These are phyloP conservation scores for Urocitellus parryii DNA, from an alignment of 2,113 vertebrate genomes.

Conservation along the genomic window DNA sequence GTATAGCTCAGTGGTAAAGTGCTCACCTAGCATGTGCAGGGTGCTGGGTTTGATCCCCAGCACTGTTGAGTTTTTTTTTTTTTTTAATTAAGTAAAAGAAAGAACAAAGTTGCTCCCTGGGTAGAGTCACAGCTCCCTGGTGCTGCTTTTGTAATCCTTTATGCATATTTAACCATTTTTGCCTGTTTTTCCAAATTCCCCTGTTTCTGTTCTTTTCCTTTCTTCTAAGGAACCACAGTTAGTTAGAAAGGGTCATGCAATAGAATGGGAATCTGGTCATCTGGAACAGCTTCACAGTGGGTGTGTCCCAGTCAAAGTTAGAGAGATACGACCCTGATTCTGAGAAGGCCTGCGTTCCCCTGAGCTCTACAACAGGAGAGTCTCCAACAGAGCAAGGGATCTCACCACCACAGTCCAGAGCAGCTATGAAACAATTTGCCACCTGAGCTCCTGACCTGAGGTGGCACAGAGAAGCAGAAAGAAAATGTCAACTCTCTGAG, in stretches of 20 bases:
- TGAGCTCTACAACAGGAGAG: background rate
- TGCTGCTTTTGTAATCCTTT: background rate
- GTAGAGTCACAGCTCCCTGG: no score
- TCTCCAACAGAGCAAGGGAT: no score
- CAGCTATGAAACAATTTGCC: rapidly evolving
- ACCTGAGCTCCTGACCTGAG: background rate
- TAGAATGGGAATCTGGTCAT: background rate
- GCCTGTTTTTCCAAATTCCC: background rate
- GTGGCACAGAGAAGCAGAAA: background rate
- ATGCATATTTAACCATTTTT: background rate
- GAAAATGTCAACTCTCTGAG: background rate
- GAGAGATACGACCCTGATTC: background rate
- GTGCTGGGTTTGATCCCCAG: background rate
- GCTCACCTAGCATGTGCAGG: background rate
- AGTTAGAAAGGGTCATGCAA: background rate
- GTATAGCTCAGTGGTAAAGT: background rate
- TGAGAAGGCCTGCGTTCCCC: background rate
- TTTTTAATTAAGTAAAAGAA: background rate
- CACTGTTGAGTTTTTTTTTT: no score
- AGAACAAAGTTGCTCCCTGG: background rate
- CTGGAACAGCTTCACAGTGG: background rate
- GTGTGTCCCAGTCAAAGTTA: background rate
- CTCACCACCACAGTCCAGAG: background rate
- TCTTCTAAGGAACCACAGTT: background rate
- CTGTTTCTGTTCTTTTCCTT: background rate